Base-by-base conservation (phyloP, 2,888 invertebrate genomes). In the Lysandra coridon region DNA sequence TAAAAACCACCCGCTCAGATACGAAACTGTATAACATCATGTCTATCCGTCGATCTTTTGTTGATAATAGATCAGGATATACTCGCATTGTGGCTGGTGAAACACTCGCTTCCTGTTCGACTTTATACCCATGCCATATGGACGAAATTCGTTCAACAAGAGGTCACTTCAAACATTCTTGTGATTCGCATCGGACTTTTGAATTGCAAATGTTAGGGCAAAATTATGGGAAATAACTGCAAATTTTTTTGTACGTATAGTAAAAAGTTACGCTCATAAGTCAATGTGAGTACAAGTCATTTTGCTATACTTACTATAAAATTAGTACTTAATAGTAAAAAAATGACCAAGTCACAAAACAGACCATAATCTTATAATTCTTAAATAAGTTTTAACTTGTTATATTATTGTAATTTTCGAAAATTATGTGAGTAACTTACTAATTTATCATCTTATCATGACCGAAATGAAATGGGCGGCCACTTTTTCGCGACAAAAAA, bases 1-100 rank as follows among this genome's bases (percentile, higher is more conserved):
- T 91, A 91, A 91, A 90, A 91, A 87, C 86, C 83, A 83, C 84
- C 84, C 83, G 83, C 80, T 78, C 83, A 81, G 83, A 85, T 83
- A 84, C 82, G 86, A 85, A 84, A 82, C 83, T 83, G 81, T 83
- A 82, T 81, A 82, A 80, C 83, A 82, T 83, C 81, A 82, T 80
- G 81, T 76, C 80, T 78, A 75, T 83, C 80, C 77, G 80, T 78
- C 80, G 78, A 80, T 80, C 78, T 82, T 79, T 81, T 81, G 80
- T 81, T 82, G 78, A 81, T 80, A 80, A 64, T 62, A 57, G 62
- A 62, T 49, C 74, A 74, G 76, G 64, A 79, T 69, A 69, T 30
- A 30, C 75, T 74, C 37, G 44, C 44, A 78, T 44, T 60, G 60
- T 62, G 78, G 30, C 62, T 77, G 62, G 37, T 79, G 76, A 75